These are phyloP conservation scores for Bolinopsis microptera DNA, from an alignment of 37 sponge, comb jelly and placozoan species.

Conservation along the genomic window DNA sequence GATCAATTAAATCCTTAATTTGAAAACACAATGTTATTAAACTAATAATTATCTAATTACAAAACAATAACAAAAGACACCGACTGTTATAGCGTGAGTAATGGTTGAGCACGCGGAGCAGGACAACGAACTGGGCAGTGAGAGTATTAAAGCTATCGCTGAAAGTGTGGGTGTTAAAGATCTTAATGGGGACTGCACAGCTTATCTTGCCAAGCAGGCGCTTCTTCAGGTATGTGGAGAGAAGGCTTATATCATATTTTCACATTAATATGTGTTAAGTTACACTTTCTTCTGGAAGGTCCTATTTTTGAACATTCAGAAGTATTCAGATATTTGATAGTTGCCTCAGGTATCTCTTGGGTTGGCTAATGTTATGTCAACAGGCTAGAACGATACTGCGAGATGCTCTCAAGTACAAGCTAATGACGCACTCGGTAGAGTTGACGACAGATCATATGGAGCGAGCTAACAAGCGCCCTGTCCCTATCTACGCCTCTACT, in stretches of 20 bases:
- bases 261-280: too few species aligned
- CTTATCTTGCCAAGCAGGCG: conserved; percentile 32
- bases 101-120: conserved; percentile 36
- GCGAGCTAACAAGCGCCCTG: conserved; percentile 50
- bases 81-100: too few species aligned
- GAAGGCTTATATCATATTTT: too few species aligned
- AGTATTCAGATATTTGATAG: too few species aligned
- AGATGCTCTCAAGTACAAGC: conserved; percentile 46
- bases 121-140: conserved; percentile 29
- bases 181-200: not conserved
- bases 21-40: too few species aligned
- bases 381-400: conserved; percentile 20
- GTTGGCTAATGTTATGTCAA: too few species aligned
- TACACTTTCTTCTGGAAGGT: too few species aligned
- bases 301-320: too few species aligned
- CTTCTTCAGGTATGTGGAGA: conserved; percentile 31
- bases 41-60: too few species aligned
- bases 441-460: conserved; percentile 5
- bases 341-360: too few species aligned
- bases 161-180: conserved; percentile 53
- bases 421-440: conserved; percentile 17
- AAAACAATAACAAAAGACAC: too few species aligned
- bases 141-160: conserved; percentile 48
- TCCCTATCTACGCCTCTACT: conserved; percentile 25
- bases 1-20: too few species aligned